Evolutionary conservation across 2,888 invertebrate species (phyloP).

Genomic region (Sarcophaga subvicina): DNA sequence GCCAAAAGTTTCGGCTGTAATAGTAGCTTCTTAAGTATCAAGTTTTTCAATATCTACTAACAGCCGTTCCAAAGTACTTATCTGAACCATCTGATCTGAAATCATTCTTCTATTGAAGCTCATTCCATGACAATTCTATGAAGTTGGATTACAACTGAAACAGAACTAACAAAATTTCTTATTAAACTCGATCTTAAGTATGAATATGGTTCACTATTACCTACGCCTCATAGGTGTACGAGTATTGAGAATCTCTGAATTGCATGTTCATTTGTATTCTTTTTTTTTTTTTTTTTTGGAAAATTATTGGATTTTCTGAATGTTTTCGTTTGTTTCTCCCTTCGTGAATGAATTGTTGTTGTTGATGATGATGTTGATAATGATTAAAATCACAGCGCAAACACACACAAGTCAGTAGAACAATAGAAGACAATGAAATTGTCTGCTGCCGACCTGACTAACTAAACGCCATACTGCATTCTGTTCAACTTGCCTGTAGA

Average conservation of each 20-base stretch:
- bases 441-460: constrained; percentile 5
- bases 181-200: no score
- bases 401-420: constrained; percentile 24
- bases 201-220: no score
- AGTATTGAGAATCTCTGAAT: background rate
- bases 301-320: background rate
- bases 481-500: background rate
- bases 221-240: no score
- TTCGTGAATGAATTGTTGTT: constrained; percentile 24
- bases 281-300: background rate
- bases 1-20: no score
- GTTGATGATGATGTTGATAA: constrained; percentile 1
- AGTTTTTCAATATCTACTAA: no score
- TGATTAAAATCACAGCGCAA: constrained; percentile 41
- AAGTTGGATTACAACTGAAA: no score
- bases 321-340: constrained; percentile 34
- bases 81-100: no score
- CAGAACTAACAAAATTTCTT: no score
- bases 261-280: background rate
- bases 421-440: constrained; percentile 43
- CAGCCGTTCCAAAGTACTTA: no score
- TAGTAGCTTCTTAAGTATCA: no score
- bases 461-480: background rate
- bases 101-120: no score
- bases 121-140: no score